These are phyloP conservation scores for Camelus bactrianus DNA, from an alignment of 2,113 vertebrate genomes.

Conservation along the genomic window DNA sequence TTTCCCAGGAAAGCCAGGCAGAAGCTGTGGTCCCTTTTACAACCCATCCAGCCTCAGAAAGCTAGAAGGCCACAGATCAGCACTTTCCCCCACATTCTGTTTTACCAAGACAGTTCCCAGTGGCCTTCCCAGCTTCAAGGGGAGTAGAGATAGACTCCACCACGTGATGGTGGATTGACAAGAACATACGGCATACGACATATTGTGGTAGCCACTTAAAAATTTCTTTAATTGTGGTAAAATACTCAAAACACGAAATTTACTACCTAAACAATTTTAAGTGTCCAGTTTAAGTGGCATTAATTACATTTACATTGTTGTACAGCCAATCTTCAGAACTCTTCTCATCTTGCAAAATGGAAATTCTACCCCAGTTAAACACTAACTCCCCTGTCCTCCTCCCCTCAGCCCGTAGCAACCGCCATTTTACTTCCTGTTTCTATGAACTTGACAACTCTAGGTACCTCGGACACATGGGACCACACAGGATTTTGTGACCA, in stretches of 20 bases:
- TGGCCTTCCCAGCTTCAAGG: neutral
- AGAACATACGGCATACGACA: neutral
- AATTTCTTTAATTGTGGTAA: neutral
- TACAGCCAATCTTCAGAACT: neutral
- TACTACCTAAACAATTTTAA: constrained; percentile 10
- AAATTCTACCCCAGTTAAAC: neutral
- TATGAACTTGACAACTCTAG: neutral
- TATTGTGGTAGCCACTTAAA: neutral
- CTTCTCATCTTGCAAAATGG: constrained; percentile 36
- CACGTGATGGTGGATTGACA: neutral
- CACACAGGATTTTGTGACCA: neutral
- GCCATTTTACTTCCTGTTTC: neutral
- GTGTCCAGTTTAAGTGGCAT: neutral
- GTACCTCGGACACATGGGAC: neutral
- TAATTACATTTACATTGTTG: neutral
- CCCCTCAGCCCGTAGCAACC: neutral
- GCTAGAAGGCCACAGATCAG: neutral
- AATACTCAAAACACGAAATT: neutral
- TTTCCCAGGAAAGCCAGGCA: neutral
- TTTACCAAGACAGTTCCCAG: neutral
- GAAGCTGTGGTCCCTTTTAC: constrained; percentile 1
- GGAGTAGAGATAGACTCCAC: constrained; percentile 1
- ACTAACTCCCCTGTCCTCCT: neutral
- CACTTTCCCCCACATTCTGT: neutral
- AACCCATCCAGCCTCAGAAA: neutral